Base-by-base conservation (phyloP, 2,113 vertebrate species). In the Anarrhichthys ocellatus region DNA sequence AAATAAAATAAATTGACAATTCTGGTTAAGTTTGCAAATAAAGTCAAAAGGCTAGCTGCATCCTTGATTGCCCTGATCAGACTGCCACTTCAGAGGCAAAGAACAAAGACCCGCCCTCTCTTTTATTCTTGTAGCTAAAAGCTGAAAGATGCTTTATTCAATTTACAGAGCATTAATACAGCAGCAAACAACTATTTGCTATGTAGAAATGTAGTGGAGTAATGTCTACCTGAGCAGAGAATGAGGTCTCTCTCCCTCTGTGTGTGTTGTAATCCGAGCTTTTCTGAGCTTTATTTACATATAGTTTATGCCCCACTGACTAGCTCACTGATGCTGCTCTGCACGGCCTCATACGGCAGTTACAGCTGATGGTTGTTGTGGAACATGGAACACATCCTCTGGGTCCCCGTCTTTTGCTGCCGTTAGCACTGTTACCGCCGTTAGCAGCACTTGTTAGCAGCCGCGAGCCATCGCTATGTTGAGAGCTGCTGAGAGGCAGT, bases 81-180 rank as follows among this genome's bases (percentile, higher is more conserved):
- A 18, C 50, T 64, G 27, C 62, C 40, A 18, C 50, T 59, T 73
- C 40, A 36, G 46, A 81, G 36, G 56, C 15, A 18, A 54, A 54
- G 44, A 63, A 58, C 44, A 63, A 32, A 56, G 32, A 56, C 20
- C 61, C 9, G 44, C 0, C 5, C 5, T 48, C 27, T 58, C 34
- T 58, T 27, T 59, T 10, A 48, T 42, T 58, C 9, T 46, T 24
- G 4, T 40, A 40, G 58, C 78, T 76, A n/a, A 48, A 66, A 15
- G 36, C 29, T 29, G 56, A 59, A 59, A 59, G n/a, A 6, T 27
- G 56, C 24, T 27, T 6, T 5, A 15, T 29, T 59, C 2, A 24
- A 59, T 27, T 1, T 59, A 15, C 11, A 58, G 10, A 58, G 11
- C 13, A 59, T 59, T 15, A 65, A 40, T 40, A 14, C 11, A 14